A percentile compares a stretch with the other conserved stretches of the same genome.
Conservation (phyloP, 1,140 invertebrate species). For the Megathymus violae region DNA sequence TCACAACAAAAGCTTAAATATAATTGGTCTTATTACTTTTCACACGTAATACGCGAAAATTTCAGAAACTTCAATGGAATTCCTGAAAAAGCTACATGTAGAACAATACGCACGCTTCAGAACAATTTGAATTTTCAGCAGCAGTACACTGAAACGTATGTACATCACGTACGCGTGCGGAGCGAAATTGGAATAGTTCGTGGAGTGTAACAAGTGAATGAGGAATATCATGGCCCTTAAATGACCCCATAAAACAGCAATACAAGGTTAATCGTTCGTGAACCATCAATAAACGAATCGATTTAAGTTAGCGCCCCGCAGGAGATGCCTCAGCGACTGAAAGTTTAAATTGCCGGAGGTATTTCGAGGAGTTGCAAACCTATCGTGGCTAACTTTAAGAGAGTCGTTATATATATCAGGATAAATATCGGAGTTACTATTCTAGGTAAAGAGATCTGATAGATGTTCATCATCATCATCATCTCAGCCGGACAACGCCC, state of each 20-base stretch:
- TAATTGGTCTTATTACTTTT: too few relatives aligned
- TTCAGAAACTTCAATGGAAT: not conserved
- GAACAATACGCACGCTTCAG: constrained; percentile 13
- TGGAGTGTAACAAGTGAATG: constrained; percentile 25
- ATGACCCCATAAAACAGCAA: constrained; percentile 69
- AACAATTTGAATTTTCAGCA: constrained; percentile 16
- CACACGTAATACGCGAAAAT: not conserved
- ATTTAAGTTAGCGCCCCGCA: constrained; percentile 71
- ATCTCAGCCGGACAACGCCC: too few relatives aligned
- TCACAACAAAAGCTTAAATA: too few relatives aligned
- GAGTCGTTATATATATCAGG: constrained; percentile 17
- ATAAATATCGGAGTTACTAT: not conserved
- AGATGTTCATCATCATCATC: too few relatives aligned
- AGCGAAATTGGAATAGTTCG: constrained; percentile 15
- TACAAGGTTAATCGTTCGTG: constrained; percentile 74
- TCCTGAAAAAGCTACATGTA: not conserved
- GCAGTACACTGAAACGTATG: constrained; percentile 5
- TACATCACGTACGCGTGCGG: constrained; percentile 12
- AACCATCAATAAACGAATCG: constrained; percentile 79
- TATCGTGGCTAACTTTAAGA: constrained; percentile 31
- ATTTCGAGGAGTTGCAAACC: constrained; percentile 55
- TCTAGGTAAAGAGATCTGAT: not conserved
- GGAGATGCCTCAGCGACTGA: constrained; percentile 58
- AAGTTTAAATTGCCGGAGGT: constrained; percentile 71
- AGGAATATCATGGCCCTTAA: constrained; percentile 29